A percentile compares a stretch with the other conserved stretches of the same genome.
phyloP scores from a whole-genome alignment of 2,797 vertebrate species.

The Chlorospingus flavigularis region DNA sequence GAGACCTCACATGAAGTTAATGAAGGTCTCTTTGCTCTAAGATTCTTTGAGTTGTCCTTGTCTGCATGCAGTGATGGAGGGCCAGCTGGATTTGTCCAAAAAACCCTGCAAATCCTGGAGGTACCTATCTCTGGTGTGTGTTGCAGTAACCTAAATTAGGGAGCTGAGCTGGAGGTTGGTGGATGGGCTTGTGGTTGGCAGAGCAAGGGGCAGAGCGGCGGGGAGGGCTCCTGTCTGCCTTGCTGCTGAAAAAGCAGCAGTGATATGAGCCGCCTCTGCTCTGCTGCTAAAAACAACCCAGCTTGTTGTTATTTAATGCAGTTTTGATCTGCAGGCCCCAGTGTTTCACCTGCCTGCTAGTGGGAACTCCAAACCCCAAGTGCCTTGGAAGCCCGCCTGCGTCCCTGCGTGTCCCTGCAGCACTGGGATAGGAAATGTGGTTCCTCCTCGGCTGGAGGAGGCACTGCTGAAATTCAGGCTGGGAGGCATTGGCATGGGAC shows the following conservation, averaged over 20 bases:
- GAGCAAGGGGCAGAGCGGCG: conserved; percentile 19
- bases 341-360: conserved; percentile 28
- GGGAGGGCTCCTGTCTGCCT: conserved; percentile 20
- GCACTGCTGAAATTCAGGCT: neutral
- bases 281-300: conserved; percentile 39
- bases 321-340: conserved; percentile 20
- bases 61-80: neutral
- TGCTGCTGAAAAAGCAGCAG: conserved; percentile 48
- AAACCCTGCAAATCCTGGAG: neutral
- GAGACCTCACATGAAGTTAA: neutral
- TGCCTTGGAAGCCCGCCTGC: neutral
- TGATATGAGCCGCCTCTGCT: conserved; percentile 52
- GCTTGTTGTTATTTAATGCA: conserved; percentile 41
- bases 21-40: neutral
- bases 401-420: neutral
- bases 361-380: neutral
- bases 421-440: neutral
- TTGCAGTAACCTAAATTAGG: conserved; percentile 42
- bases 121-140: neutral
- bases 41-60: neutral
- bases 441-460: neutral
- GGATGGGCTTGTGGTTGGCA: conserved; percentile 23
- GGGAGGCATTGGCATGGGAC: neutral
- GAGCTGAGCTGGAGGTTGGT: neutral
- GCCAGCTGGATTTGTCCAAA: neutral